Conservation (phyloP, 2,888 invertebrate species). For the Yponomeuta evonymella region DNA sequence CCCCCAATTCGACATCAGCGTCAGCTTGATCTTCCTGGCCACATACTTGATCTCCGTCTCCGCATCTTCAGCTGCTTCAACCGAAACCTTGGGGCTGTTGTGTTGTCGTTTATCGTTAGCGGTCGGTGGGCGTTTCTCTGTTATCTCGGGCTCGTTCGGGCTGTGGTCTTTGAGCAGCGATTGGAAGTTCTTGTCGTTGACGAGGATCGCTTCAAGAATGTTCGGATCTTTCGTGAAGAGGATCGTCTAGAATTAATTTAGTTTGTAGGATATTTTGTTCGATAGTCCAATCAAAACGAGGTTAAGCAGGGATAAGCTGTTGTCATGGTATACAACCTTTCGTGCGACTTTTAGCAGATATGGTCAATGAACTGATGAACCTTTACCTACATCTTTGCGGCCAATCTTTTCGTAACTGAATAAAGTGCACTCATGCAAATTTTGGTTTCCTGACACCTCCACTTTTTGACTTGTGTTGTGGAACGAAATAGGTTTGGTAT, state of each 20-base stretch:
- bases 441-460: neutral
- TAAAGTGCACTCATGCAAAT: too few relatives aligned
- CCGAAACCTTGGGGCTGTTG: slow-evolving; percentile 29
- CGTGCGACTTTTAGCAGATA: too few relatives aligned
- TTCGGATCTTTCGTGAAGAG: slow-evolving; percentile 86
- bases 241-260: slow-evolving; percentile 79
- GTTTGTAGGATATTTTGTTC: too few relatives aligned
- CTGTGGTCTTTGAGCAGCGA: slow-evolving; percentile 58
- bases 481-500: neutral
- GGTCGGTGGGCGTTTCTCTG: slow-evolving; percentile 77
- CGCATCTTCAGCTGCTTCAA: slow-evolving; percentile 34
- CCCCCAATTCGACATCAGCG: slow-evolving; percentile 80
- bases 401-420: too few relatives aligned
- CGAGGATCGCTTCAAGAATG: slow-evolving; percentile 76
- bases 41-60: slow-evolving; percentile 48
- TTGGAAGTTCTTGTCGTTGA: slow-evolving; percentile 60
- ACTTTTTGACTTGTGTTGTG: neutral
- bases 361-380: too few relatives aligned
- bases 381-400: too few relatives aligned
- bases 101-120: slow-evolving; percentile 55
- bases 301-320: neutral
- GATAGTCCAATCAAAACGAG: neutral
- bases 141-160: slow-evolving; percentile 35
- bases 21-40: slow-evolving; percentile 67
- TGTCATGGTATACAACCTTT: too few relatives aligned